These are phyloP conservation scores for Orthosia incerta DNA, from an alignment of 2,888 invertebrate genomes.

Conservation along the genomic window DNA sequence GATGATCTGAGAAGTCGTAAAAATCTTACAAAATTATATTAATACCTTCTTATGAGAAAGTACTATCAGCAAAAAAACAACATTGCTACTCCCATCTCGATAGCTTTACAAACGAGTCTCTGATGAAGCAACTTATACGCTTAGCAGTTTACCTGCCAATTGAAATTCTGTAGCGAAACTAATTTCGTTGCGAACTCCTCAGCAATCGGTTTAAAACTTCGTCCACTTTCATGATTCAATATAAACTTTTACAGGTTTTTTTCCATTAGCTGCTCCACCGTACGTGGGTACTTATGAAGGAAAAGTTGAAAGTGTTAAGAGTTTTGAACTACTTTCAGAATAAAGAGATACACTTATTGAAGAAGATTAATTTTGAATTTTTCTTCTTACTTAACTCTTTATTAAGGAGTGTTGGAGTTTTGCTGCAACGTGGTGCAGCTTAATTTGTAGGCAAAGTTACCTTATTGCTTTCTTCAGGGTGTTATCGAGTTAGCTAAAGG, in stretches of 20 bases:
- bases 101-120: slow-evolving; percentile 34
- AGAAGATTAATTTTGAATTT: slow-evolving; percentile 49
- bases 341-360: slow-evolving; percentile 31
- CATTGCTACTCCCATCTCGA: background rate
- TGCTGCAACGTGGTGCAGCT: slow-evolving; percentile 1
- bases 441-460: background rate
- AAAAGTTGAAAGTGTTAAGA: slow-evolving; percentile 55
- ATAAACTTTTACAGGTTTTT: slow-evolving; percentile 59
- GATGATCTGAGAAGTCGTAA: too few species aligned
- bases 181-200: slow-evolving; percentile 57
- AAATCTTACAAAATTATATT: background rate
- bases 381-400: slow-evolving; percentile 24
- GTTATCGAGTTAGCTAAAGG: background rate
- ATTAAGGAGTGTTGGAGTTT: background rate
- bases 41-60: background rate
- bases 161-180: slow-evolving; percentile 65
- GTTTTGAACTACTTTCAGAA: slow-evolving; percentile 41
- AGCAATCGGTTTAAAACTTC: slow-evolving; percentile 64
- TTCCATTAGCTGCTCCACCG: slow-evolving; percentile 42
- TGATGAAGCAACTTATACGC: slow-evolving; percentile 52
- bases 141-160: slow-evolving; percentile 64
- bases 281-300: slow-evolving; percentile 56
- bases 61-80: background rate
- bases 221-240: slow-evolving; percentile 62
- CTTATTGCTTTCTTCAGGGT: background rate